These are phyloP conservation scores for Sinotaia quadrata DNA, from an alignment of 2,888 invertebrate species.

Conservation along the genomic window DNA sequence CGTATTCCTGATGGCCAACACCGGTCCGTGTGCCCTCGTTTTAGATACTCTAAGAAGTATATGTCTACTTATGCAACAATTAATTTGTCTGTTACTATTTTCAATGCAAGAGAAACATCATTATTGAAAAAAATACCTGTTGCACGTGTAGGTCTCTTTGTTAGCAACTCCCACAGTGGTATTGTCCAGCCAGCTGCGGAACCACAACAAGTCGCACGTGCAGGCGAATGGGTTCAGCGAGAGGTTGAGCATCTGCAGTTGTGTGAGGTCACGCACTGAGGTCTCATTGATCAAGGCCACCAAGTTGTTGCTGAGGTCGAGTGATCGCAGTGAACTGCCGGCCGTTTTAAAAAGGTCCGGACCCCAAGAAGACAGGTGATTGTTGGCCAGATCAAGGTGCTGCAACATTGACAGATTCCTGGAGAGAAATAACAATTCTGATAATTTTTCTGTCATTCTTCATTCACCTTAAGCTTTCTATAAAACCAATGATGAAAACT, in stretches of 20 bases:
- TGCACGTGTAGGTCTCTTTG: constrained; percentile 9
- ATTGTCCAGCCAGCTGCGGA: constrained; percentile 89
- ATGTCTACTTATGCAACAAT: too few species aligned
- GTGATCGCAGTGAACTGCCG: constrained; percentile 21
- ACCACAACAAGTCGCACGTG: constrained; percentile 89
- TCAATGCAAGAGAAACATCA: too few species aligned
- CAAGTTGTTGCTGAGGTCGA: constrained; percentile 21
- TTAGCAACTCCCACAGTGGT: constrained; percentile 7
- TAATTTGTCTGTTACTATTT: too few species aligned
- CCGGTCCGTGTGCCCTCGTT: too few species aligned
- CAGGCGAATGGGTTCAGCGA: constrained; percentile 92
- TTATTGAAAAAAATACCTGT: too few species aligned
- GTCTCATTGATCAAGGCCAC: constrained; percentile 18
- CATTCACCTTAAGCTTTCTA: too few species aligned
- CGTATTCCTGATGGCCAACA: too few species aligned
- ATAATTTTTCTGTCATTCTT: too few species aligned
- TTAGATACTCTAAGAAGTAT: too few species aligned
- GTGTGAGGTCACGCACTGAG: constrained; percentile 15
- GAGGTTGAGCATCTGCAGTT: constrained; percentile 76
- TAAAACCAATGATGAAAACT: too few species aligned
- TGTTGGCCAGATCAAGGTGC: constrained; percentile 78
- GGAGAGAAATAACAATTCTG: neutral
- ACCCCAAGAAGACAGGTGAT: constrained; percentile 71
- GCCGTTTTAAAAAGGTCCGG: constrained; percentile 40
- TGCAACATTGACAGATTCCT: constrained; percentile 81